phyloP scores from a whole-genome alignment of 1,140 invertebrate species.

The Penaeus vannamei region DNA sequence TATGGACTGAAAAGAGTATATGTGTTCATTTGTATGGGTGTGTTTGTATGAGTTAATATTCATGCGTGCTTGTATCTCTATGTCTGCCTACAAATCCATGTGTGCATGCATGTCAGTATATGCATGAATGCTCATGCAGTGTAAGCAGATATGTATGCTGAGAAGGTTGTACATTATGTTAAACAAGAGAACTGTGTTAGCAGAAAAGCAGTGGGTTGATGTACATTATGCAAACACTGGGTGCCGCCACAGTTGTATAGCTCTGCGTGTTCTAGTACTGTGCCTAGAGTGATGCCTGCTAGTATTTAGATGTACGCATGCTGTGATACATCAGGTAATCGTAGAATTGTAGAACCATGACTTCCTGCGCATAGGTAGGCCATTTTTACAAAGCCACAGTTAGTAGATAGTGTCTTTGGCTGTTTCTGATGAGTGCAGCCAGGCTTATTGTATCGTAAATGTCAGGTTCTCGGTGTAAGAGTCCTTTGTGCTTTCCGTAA shows the following conservation, averaged over 20 bases:
- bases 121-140: too few species aligned
- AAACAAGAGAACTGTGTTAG: constrained; percentile 7
- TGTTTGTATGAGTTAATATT: too few species aligned
- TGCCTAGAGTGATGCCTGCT: constrained; percentile 52
- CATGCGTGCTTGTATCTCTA: too few species aligned
- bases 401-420: constrained; percentile 40
- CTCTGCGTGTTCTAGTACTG: constrained; percentile 54
- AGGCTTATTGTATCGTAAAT: background rate
- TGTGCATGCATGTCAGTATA: too few species aligned
- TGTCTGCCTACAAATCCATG: too few species aligned
- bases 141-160: too few species aligned
- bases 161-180: background rate
- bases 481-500: too few species aligned
- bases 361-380: constrained; percentile 57
- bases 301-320: constrained; percentile 59
- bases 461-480: background rate
- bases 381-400: constrained; percentile 50
- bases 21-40: too few species aligned
- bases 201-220: constrained; percentile 23
- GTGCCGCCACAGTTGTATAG: constrained; percentile 54
- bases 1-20: too few species aligned
- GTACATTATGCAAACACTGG: constrained; percentile 50
- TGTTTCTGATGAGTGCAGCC: background rate
- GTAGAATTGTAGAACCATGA: constrained; percentile 52
- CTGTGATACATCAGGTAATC: constrained; percentile 62